These are phyloP conservation scores for Nymphalis urticae DNA, from an alignment of 2,888 invertebrate species.

Conservation along the genomic window DNA sequence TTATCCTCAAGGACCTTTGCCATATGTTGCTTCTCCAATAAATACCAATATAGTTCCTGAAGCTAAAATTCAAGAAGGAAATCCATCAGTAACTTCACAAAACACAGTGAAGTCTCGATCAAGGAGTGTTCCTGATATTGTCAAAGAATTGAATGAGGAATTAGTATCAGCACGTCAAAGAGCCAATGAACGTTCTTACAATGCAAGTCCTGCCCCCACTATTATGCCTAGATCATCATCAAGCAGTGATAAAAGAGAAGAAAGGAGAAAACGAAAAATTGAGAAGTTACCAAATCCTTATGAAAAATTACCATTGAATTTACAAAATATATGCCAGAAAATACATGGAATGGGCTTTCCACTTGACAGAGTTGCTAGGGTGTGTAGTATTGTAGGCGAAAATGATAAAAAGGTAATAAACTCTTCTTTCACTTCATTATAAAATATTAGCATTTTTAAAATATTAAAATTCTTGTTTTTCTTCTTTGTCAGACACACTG, in stretches of 20 bases:
- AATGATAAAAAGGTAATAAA: constrained; percentile 90
- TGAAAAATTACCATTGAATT: constrained; percentile 70
- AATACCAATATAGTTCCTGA: constrained; percentile 38
- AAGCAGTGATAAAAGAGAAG: constrained; percentile 53
- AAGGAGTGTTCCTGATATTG: constrained; percentile 87
- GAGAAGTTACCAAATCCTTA: constrained; percentile 68
- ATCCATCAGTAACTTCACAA: constrained; percentile 44
- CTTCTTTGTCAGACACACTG: too few relatives aligned
- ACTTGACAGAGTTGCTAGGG: constrained; percentile 88
- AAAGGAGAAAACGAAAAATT: constrained; percentile 53
- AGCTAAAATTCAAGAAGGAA: constrained; percentile 44
- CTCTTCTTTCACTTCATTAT: not conserved
- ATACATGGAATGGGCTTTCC: constrained; percentile 95
- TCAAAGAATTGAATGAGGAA: constrained; percentile 87
- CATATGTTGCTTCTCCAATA: constrained; percentile 51
- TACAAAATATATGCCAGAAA: constrained; percentile 86
- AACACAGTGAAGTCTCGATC: constrained; percentile 73
- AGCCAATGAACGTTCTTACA: constrained; percentile 75
- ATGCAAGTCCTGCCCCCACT: constrained; percentile 76
- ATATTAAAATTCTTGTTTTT: too few relatives aligned
- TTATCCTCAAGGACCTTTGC: constrained; percentile 57
- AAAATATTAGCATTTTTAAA: too few relatives aligned
- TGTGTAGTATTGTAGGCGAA: constrained; percentile 88
- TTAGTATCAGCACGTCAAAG: constrained; percentile 73
- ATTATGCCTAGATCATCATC: constrained; percentile 48